phyloP scores from a whole-genome alignment of 2,113 vertebrate genomes.

The Pelmatolapia mariae region DNA sequence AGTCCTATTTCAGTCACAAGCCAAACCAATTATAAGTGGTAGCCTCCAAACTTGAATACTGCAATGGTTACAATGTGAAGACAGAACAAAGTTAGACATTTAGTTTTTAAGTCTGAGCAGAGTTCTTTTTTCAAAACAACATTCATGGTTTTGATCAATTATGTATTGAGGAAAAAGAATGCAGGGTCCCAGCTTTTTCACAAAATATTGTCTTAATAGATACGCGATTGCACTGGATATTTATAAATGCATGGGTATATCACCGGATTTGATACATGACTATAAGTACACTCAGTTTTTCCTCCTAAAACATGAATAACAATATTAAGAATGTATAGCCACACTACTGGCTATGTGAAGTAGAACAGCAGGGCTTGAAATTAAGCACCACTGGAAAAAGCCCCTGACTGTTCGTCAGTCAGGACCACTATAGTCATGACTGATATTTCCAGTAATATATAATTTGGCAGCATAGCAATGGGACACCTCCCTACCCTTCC shows the following conservation, averaged over 20 bases:
- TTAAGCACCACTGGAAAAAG: not conserved
- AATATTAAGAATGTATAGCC: not conserved
- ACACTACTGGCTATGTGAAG: not conserved
- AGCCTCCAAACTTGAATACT: not conserved
- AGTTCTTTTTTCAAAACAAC: not conserved
- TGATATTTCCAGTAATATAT: not conserved
- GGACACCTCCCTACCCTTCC: not conserved
- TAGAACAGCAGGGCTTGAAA: not conserved
- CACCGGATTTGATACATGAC: not conserved
- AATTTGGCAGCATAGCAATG: not conserved
- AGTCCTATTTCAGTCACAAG: not conserved
- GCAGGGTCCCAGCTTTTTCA: not conserved
- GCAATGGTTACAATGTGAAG: not conserved
- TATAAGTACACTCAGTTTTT: not conserved
- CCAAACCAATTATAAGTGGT: not conserved
- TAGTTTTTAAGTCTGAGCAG: not conserved
- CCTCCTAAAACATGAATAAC: not conserved
- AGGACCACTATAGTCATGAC: not conserved
- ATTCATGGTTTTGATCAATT: not conserved
- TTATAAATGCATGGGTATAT: not conserved
- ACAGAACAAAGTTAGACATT: not conserved
- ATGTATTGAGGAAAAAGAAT: not conserved
- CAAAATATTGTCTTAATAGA: not conserved
- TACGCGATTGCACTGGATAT: not conserved
- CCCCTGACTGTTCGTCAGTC: not conserved